These are phyloP conservation scores for Platyrinchus mystaceus DNA, from an alignment of 2,797 vertebrate species.

Conservation along the genomic window DNA sequence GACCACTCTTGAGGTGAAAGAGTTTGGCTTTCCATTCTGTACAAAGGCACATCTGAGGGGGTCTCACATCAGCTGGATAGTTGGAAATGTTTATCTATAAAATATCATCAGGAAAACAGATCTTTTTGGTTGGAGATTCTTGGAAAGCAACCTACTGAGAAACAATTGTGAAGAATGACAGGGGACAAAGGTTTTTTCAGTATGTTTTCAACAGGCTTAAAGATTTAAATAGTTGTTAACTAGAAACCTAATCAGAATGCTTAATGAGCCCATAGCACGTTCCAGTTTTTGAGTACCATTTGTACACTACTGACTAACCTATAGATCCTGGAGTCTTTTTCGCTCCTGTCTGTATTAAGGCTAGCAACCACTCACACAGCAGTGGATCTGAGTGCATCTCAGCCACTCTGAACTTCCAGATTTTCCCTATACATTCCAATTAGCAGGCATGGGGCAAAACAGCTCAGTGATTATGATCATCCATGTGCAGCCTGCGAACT, in stretches of 20 bases:
- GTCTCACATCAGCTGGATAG: not conserved
- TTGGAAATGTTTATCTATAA: not conserved
- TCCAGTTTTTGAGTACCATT: not conserved
- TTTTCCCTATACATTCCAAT: not conserved
- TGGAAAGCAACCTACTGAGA: not conserved
- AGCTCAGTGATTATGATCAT: not conserved
- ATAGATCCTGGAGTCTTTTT: not conserved
- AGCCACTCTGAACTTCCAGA: not conserved
- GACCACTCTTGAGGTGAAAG: not conserved
- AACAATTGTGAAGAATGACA: not conserved
- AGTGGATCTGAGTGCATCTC: not conserved
- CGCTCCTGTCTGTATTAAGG: not conserved
- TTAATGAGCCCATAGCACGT: not conserved
- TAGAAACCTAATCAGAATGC: not conserved
- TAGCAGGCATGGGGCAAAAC: not conserved
- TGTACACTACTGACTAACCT: not conserved
- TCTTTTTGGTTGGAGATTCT: not conserved
- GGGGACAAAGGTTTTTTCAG: not conserved
- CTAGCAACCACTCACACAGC: not conserved
- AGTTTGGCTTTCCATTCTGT: not conserved
- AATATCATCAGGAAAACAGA: not conserved
- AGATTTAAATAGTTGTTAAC: not conserved
- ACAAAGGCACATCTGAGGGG: not conserved
- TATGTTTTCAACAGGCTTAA: not conserved
- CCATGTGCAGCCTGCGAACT: fast-evolving